These are phyloP conservation scores for Diplolepis rosae DNA, from an alignment of 2,888 invertebrate species.

Conservation along the genomic window DNA sequence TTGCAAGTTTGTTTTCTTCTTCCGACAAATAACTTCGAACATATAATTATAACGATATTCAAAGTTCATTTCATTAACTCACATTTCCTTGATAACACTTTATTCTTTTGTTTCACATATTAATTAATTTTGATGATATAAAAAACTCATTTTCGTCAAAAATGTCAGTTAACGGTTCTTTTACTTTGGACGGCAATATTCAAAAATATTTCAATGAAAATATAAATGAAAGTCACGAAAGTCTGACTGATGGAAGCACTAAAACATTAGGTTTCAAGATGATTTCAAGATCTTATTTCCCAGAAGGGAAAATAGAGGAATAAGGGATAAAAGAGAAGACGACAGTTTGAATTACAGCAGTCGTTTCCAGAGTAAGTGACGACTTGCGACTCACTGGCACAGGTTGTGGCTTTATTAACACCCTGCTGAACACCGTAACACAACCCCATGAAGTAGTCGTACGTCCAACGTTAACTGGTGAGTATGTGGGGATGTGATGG, in stretches of 20 bases:
- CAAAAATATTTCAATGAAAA: slow-evolving; percentile 1
- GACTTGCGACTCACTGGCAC: slow-evolving; percentile 22
- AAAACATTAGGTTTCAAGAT: background rate
- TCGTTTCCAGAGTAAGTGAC: background rate
- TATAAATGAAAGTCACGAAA: slow-evolving; percentile 2
- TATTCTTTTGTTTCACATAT: background rate
- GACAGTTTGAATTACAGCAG: slow-evolving; percentile 1
- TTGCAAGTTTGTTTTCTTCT: slow-evolving; percentile 15
- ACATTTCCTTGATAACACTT: background rate
- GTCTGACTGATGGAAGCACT: background rate
- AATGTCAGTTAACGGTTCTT: too few species aligned
- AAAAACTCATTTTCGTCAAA: too few species aligned
- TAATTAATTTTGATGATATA: too few species aligned
- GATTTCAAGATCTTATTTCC: slow-evolving; percentile 11
- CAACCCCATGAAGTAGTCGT: slow-evolving; percentile 31
- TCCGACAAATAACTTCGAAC: too few species aligned
- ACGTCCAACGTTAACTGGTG: slow-evolving; percentile 32
- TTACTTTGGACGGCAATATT: background rate
- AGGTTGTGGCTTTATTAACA: slow-evolving; percentile 41
- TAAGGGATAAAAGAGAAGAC: background rate
- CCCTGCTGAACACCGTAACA: slow-evolving; percentile 30
- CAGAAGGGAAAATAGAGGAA: background rate
- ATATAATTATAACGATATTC: too few species aligned
- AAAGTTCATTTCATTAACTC: too few species aligned
- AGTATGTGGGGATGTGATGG: slow-evolving; percentile 7